Evolutionary conservation across 2,888 invertebrate species (phyloP).

Genomic region (Parnassius glacialis): DNA sequence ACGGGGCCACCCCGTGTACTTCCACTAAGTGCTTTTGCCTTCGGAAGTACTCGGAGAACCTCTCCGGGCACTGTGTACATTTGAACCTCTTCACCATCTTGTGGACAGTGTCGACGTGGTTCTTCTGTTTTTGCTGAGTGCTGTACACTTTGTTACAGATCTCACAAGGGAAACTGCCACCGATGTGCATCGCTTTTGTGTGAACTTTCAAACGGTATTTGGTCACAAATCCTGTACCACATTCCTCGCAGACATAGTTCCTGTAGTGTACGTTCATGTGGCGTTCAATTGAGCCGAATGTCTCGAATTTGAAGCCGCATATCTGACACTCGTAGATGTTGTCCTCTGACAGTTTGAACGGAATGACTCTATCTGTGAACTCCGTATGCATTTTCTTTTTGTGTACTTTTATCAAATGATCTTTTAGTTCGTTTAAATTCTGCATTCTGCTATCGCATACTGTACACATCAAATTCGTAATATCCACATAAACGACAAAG

Average conservation of each 20-base stretch:
- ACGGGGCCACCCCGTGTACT: slow-evolving; percentile 51
- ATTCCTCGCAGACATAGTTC: slow-evolving; percentile 63
- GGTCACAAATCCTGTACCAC: slow-evolving; percentile 64
- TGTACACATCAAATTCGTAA: slow-evolving; percentile 53
- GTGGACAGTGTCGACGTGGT: slow-evolving; percentile 58
- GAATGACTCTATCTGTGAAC: slow-evolving; percentile 57
- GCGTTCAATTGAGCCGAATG: slow-evolving; percentile 63
- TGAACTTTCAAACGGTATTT: slow-evolving; percentile 63
- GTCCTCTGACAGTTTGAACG: slow-evolving; percentile 50
- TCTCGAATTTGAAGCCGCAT: slow-evolving; percentile 61
- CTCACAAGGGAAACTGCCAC: slow-evolving; percentile 53
- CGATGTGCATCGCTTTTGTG: slow-evolving; percentile 54
- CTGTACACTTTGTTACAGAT: slow-evolving; percentile 57
- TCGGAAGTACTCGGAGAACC: slow-evolving; percentile 61
- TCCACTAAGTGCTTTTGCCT: slow-evolving; percentile 65
- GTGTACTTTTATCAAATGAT: slow-evolving; percentile 53
- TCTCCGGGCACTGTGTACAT: slow-evolving; percentile 59
- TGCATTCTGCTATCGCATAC: slow-evolving; percentile 45
- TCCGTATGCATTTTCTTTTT: slow-evolving; percentile 51
- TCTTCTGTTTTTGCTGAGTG: slow-evolving; percentile 56
- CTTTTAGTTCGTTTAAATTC: slow-evolving; percentile 52
- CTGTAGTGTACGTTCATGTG: slow-evolving; percentile 71
- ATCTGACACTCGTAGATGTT: slow-evolving; percentile 57
- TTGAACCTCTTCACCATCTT: slow-evolving; percentile 57
- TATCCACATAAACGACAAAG: slow-evolving; percentile 61